Conservation (phyloP, 2,888 invertebrate species). For the Tachina fera region DNA sequence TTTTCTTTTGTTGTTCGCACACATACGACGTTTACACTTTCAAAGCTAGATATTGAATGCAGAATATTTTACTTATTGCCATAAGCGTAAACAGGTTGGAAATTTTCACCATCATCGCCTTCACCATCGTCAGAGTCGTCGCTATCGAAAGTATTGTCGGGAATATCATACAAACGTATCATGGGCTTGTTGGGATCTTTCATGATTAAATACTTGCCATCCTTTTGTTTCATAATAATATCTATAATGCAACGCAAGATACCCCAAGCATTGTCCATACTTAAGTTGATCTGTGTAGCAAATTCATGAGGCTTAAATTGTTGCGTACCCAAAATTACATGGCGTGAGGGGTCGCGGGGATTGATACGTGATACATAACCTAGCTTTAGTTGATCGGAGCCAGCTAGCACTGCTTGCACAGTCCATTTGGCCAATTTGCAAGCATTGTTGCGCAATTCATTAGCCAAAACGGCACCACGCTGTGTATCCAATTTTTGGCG, state of each 20-base stretch:
- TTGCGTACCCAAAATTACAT: constrained; percentile 98
- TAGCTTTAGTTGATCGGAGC: constrained; percentile 98
- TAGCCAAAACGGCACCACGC: constrained; percentile 98
- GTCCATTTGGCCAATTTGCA: constrained; percentile 99
- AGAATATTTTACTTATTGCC: constrained; percentile 63
- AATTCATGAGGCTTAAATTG: constrained; percentile 99
- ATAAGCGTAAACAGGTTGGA: constrained; percentile 81
- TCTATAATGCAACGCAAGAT: constrained; percentile 98
- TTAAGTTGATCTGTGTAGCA: constrained; percentile 98
- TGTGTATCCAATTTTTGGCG: constrained; percentile 98
- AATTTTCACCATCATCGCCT: constrained; percentile 83
- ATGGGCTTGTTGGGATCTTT: constrained; percentile 99
- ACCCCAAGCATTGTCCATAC: constrained; percentile 99
- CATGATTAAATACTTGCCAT: constrained; percentile 98
- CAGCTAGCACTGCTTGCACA: constrained; percentile 95
- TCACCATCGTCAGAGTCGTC: constrained; percentile 91
- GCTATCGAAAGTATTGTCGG: constrained; percentile 99
- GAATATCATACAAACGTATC: constrained; percentile 98
- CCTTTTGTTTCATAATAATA: constrained; percentile 97
- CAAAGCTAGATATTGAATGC: not conserved
- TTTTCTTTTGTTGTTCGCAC: constrained; percentile 9
- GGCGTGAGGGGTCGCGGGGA: constrained; percentile 96
- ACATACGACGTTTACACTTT: constrained; percentile 13
- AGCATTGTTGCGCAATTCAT: constrained; percentile 99
- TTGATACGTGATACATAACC: constrained; percentile 99